Evolutionary conservation across 2,113 vertebrate genomes (phyloP).

Genomic region (Brachyistius frenatus): DNA sequence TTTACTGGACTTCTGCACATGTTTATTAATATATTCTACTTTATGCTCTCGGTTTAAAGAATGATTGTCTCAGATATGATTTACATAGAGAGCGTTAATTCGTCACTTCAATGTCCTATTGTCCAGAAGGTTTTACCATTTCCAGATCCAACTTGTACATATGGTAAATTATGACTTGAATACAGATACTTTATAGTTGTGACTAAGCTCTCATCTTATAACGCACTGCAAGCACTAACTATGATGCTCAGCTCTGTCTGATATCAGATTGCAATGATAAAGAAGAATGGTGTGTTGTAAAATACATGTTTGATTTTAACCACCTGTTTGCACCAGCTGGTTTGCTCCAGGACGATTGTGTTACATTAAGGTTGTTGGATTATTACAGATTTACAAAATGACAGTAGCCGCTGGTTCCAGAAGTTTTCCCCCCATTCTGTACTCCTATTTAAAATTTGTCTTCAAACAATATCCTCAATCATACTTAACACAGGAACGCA

Average conservation of each 20-base stretch:
- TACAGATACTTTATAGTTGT: neutral
- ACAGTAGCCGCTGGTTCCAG: neutral
- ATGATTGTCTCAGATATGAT: neutral
- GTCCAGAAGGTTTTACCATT: neutral
- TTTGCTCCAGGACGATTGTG: no score
- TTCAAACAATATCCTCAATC: no score
- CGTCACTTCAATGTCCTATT: neutral
- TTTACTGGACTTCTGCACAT: neutral
- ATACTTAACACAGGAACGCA: no score
- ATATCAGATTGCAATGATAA: no score
- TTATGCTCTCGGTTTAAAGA: conserved; percentile 6
- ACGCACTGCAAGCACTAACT: no score
- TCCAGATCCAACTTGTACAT: neutral
- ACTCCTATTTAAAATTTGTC: no score
- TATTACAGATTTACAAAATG: neutral
- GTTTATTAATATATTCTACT: conserved; percentile 3
- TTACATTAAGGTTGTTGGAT: no score
- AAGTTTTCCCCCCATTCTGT: neutral
- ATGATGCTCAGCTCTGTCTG: no score
- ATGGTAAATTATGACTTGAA: neutral
- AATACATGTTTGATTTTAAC: no score
- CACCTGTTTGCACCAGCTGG: no score
- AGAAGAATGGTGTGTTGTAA: no score
- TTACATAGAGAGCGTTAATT: neutral
- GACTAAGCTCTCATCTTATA: neutral